These are phyloP conservation scores for Heterotilapia buettikoferi DNA, from an alignment of 2,113 vertebrate genomes.

Conservation along the genomic window DNA sequence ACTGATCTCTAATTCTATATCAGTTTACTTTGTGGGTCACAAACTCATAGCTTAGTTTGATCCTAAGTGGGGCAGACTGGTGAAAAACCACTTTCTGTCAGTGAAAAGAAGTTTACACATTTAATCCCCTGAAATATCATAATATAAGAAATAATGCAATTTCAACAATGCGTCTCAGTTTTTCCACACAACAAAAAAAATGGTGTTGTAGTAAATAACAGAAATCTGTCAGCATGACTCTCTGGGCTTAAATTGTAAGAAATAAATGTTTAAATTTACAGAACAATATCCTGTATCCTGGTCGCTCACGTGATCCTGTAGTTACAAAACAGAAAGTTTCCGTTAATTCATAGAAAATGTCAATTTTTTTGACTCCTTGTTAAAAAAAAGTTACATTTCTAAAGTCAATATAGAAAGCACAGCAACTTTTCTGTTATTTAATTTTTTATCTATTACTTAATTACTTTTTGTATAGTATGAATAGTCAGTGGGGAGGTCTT, in stretches of 20 bases:
- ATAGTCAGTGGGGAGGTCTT: background rate
- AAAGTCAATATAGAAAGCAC: background rate
- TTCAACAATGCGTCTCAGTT: background rate
- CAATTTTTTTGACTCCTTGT: fast-evolving
- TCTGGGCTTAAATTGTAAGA: background rate
- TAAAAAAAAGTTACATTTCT: background rate
- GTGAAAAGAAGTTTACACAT: background rate
- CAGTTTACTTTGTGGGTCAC: background rate
- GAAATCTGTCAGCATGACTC: background rate
- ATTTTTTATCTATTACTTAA: background rate
- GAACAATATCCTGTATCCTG: background rate
- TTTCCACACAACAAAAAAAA: background rate
- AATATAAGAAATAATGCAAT: background rate
- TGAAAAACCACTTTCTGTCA: background rate
- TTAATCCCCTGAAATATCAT: background rate
- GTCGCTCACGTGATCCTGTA: background rate
- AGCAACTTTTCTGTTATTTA: background rate
- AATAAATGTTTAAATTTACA: background rate
- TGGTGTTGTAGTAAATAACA: background rate
- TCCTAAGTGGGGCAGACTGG: background rate
- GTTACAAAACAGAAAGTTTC: background rate
- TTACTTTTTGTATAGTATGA: background rate
- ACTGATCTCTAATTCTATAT: background rate
- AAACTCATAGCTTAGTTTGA: background rate
- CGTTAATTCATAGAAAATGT: fast-evolving